A percentile compares a stretch with the other conserved stretches of the same genome.
Evolutionary conservation across 2,113 vertebrate genomes (phyloP).

Genomic region (Piprites chloris): DNA sequence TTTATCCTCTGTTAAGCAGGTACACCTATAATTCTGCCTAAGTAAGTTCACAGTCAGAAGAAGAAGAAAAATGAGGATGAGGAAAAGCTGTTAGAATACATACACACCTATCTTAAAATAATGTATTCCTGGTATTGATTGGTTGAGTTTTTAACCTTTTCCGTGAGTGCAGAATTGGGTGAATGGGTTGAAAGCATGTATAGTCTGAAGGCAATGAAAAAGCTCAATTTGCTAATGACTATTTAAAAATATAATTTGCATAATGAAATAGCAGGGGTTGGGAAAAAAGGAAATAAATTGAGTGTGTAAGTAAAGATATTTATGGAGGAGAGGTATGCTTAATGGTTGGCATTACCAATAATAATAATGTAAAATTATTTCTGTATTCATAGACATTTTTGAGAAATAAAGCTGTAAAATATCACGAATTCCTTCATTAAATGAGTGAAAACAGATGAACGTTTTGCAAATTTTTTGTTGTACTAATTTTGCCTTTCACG

Average conservation of each 20-base stretch:
- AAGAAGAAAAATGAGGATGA: neutral
- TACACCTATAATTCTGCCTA: neutral
- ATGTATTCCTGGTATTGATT: neutral
- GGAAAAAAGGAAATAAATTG: neutral
- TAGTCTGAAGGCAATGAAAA: neutral
- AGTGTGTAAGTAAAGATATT: fast-evolving
- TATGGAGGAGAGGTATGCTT: neutral
- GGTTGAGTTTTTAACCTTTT: neutral
- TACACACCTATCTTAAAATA: neutral
- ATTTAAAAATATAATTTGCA: neutral
- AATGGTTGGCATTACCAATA: neutral
- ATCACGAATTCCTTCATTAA: neutral
- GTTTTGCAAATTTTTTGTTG: neutral
- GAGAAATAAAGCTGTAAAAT: neutral
- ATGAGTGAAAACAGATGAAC: neutral
- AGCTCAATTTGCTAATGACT: neutral
- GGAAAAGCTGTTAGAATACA: neutral
- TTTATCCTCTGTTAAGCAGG: neutral
- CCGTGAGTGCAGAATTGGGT: neutral
- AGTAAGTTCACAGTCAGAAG: neutral
- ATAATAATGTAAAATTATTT: neutral
- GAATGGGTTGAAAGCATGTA: neutral
- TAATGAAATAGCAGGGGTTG: neutral
- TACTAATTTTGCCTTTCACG: neutral
- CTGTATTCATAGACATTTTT: neutral